Evolutionary conservation across 2,113 vertebrate genomes (phyloP).

Genomic region (Drymodes brunneopygia): DNA sequence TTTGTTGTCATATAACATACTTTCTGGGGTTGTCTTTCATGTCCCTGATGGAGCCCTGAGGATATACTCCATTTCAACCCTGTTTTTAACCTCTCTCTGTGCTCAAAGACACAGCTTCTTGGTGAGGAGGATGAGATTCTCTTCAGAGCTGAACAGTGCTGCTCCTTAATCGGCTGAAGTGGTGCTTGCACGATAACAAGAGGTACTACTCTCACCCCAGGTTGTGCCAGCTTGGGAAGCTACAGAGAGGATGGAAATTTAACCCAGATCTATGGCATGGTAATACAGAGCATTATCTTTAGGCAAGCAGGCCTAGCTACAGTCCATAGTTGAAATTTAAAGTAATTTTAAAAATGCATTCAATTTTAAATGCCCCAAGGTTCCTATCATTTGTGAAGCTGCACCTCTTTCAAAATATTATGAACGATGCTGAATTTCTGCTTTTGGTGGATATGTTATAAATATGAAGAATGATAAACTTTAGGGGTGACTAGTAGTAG

Average conservation of each 20-base stretch:
- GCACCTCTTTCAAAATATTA: constrained; percentile 25
- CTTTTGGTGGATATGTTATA: background rate
- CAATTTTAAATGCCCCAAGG: constrained; percentile 52
- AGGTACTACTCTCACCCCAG: constrained; percentile 49
- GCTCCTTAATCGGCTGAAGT: constrained; percentile 53
- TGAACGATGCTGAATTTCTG: background rate
- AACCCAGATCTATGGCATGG: constrained; percentile 39
- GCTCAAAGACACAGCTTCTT: constrained; percentile 54
- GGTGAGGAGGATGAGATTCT: constrained; percentile 61
- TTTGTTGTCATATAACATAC: constrained; percentile 60
- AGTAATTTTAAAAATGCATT: constrained; percentile 43
- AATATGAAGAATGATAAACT: constrained; percentile 10
- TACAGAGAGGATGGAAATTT: constrained; percentile 27
- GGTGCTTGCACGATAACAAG: constrained; percentile 54
- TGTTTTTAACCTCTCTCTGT: constrained; percentile 57
- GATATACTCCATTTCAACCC: constrained; percentile 60
- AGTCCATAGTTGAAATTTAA: constrained; percentile 57
- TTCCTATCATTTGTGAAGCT: constrained; percentile 33
- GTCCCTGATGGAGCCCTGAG: constrained; percentile 57
- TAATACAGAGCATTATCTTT: constrained; percentile 54
- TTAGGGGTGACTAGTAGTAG: background rate
- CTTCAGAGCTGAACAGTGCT: constrained; percentile 41
- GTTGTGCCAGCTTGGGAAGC: constrained; percentile 38
- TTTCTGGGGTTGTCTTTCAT: constrained; percentile 65
- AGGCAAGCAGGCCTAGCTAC: constrained; percentile 31